Evolutionary conservation across 2,888 invertebrate species (phyloP), one percentile per base, ranked within the genome.

Genomic region (Eucriotettix oculatus): DNA sequence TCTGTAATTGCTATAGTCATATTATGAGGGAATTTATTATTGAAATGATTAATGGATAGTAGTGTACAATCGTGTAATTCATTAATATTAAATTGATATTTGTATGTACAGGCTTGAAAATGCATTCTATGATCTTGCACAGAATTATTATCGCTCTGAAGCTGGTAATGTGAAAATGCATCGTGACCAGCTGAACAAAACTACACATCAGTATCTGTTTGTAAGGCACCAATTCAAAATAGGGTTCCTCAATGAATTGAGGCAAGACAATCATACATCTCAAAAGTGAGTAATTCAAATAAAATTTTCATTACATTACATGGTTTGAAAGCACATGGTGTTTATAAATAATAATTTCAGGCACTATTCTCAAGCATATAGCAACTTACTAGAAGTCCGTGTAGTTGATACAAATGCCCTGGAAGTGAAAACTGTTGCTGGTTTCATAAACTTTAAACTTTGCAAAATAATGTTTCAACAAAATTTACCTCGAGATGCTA

Each of bases 221-320:
- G 93, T 98, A 41, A 78, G 99, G 43, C 97, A 98, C 76, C 92
- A 96, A 70, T 97, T 96, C 71, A 99, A 99, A 76, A 84, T 97
- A 72, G 99, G 90, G 0, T 97, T 95, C 75, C 83, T 95, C 58
- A 90, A 90, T 69, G 99, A 99, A 75, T 75, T 99, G 64, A 87
- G 90, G 68, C 93, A 95, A 71, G 98, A 97, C 71, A 79, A 84
- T 66, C 85, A 83, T 69, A 85, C 87, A 0, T 92, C 95, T 14
- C 83, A 90, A 67, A 90, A 89, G 81, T 84, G 74, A 73, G 73
- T 67, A 56, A 55, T 60, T 16, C 42, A 44, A 16, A 42, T 42
- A 14, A 9, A 48, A n/a, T 48, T 14, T n/a, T 48, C 2, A 48
- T 2, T 48, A 48, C 48, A 14, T 9, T 9, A 48, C 5, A 9